Evolutionary conservation across 2,113 vertebrate species (phyloP).

Genomic region (Hepsetus odoe): DNA sequence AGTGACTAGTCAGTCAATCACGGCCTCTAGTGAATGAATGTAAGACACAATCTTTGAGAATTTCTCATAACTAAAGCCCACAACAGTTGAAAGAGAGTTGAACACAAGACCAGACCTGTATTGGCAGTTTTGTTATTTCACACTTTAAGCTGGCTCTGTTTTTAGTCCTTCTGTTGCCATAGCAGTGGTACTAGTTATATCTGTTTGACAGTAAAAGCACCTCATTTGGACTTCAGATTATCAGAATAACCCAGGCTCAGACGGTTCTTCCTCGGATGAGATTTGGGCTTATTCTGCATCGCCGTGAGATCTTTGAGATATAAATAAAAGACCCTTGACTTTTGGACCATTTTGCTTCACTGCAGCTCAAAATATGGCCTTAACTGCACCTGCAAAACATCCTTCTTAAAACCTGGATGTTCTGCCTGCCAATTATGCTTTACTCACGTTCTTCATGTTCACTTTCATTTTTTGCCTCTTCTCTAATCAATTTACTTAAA

Average conservation of each 20-base stretch:
- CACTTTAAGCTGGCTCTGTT: constrained; percentile 41
- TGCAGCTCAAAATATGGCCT: constrained; percentile 2
- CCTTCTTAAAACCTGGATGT: background rate
- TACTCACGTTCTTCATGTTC: background rate
- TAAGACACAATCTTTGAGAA: background rate
- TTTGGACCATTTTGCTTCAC: background rate
- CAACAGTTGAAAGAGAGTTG: background rate
- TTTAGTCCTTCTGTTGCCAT: constrained; percentile 52
- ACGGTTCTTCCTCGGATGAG: background rate
- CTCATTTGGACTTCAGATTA: constrained; percentile 1
- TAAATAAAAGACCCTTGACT: background rate
- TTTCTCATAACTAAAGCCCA: background rate
- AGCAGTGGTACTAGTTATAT: constrained; percentile 34
- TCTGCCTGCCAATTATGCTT: constrained; percentile 4
- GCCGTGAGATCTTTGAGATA: background rate
- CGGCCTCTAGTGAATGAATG: background rate
- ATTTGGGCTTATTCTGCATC: background rate
- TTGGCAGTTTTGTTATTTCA: constrained; percentile 40
- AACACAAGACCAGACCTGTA: constrained; percentile 60
- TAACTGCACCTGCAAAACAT: constrained; percentile 1
- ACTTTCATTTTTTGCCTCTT: constrained; percentile 28
- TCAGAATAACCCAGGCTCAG: background rate
- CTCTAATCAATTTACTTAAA: constrained; percentile 31
- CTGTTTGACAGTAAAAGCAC: constrained; percentile 21
- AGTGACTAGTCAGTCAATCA: constrained; percentile 11